A percentile compares a stretch with the other conserved stretches of the same genome.
These are phyloP conservation scores for Lasiurus borealis DNA, from an alignment of 2,113 vertebrate genomes.

Conservation along the genomic window DNA sequence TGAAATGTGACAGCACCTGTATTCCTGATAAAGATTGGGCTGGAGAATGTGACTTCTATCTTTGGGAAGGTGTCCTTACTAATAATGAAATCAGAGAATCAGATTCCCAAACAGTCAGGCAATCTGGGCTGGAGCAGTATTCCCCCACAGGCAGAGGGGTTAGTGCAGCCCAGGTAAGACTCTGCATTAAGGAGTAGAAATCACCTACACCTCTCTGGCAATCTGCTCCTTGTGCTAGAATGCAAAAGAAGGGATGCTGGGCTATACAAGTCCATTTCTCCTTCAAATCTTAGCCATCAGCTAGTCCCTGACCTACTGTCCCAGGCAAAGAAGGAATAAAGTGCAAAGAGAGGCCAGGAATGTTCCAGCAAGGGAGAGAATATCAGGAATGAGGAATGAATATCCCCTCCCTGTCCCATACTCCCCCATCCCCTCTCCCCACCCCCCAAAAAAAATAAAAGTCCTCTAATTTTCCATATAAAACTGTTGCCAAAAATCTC, in stretches of 20 bases:
- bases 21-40: not conserved
- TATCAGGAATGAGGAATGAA: not conserved
- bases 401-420: not conserved
- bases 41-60: not conserved
- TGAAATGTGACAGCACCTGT: not conserved
- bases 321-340: not conserved
- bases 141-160: fast-evolving
- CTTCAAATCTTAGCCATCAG: not conserved
- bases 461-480: not conserved
- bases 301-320: fast-evolving
- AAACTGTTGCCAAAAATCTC: not conserved
- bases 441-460: too few species aligned
- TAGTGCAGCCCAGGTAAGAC: not conserved
- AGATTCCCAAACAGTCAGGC: too few species aligned
- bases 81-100: not conserved
- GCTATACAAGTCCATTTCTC: not conserved
- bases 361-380: conserved; percentile 6
- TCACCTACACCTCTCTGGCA: not conserved
- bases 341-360: not conserved
- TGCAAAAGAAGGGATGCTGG: not conserved
- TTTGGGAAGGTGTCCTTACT: not conserved
- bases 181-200: not conserved
- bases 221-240: not conserved
- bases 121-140: not conserved
- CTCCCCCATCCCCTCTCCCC: not conserved